A percentile compares a stretch with the other conserved stretches of the same genome.
These are phyloP conservation scores for Tupaia tana DNA, from an alignment of 2,113 vertebrate species.

Conservation along the genomic window DNA sequence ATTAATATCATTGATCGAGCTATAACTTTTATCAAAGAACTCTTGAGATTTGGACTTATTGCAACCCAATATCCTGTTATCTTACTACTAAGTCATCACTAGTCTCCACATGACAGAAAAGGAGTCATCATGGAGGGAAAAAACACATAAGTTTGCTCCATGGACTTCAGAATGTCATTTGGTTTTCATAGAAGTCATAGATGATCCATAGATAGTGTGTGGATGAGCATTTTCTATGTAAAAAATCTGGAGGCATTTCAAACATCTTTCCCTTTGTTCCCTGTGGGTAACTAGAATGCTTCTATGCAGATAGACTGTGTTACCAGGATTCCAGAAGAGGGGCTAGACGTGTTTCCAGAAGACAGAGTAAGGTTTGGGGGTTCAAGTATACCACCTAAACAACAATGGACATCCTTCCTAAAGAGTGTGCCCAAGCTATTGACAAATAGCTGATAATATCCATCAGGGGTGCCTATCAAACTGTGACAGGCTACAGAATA, in stretches of 20 bases:
- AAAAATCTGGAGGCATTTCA: not conserved
- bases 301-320: not conserved
- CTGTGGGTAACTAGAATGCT: not conserved
- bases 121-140: not conserved
- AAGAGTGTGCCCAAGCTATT: not conserved
- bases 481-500: not conserved
- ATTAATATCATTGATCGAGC: not conserved
- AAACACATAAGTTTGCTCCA: not conserved
- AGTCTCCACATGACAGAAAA: not conserved
- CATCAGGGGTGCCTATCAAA: not conserved
- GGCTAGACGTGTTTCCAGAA: not conserved
- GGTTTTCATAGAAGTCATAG: not conserved
- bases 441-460: not conserved
- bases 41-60: not conserved
- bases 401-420: not conserved
- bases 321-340: not conserved
- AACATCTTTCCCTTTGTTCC: not conserved
- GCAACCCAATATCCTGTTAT: not conserved
- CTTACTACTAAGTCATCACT: not conserved
- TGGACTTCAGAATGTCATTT: not conserved
- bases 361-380: not conserved
- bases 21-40: conserved; percentile 8
- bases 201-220: not conserved
- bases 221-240: not conserved
- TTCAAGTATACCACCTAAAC: not conserved